Evolutionary conservation across 2,888 invertebrate species (phyloP).

Genomic region (Chaitophorus viminalis): DNA sequence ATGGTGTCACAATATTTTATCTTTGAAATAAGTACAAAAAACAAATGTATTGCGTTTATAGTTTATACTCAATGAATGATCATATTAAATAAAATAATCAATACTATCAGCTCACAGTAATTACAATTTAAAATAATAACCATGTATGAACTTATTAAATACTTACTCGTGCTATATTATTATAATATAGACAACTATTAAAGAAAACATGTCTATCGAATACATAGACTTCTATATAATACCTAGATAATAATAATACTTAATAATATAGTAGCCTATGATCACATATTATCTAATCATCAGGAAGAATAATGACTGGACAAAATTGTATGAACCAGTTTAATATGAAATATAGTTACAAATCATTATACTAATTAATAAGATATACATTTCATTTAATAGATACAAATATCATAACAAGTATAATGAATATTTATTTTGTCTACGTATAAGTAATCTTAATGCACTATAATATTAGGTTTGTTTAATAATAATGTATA

Average conservation of each 20-base stretch:
- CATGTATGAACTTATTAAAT: neutral
- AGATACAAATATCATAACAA: conserved; percentile 58
- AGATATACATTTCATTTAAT: conserved; percentile 49
- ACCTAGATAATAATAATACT: too few species aligned
- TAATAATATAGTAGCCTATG: too few species aligned
- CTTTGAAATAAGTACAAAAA: neutral
- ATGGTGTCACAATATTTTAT: neutral
- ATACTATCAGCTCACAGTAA: neutral
- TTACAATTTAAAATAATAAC: neutral
- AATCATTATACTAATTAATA: conserved; percentile 21
- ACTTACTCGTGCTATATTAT: neutral
- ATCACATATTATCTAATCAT: neutral
- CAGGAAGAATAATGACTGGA: neutral
- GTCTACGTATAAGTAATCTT: conserved; percentile 46
- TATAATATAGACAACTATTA: neutral
- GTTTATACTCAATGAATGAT: neutral
- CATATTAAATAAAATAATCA: neutral
- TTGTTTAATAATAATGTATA: conserved; percentile 53
- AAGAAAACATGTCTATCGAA: neutral
- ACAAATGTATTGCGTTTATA: neutral
- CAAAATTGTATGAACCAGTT: neutral
- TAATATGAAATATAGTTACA: neutral
- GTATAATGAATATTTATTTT: conserved; percentile 51
- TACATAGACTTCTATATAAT: too few species aligned
- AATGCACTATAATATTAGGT: conserved; percentile 21